phyloP scores from a whole-genome alignment of 2,888 invertebrate species.

The Onthophagus sagittarius region DNA sequence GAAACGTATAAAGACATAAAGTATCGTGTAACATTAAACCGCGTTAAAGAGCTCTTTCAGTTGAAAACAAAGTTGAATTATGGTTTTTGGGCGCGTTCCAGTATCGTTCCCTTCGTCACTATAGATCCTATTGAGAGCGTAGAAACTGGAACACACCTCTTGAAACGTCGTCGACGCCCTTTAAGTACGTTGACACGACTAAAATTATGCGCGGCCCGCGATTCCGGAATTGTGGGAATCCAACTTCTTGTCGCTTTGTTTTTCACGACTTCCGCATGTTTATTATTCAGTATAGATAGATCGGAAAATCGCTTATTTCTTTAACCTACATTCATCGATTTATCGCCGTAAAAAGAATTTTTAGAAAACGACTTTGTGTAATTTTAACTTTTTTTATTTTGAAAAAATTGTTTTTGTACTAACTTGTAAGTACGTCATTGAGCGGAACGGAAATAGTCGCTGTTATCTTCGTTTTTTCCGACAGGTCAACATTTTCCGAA shows the following conservation, averaged over 20 bases:
- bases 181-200: not conserved
- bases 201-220: not conserved
- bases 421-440: not conserved
- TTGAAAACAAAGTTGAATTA: not conserved
- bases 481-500: not conserved
- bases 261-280: not conserved
- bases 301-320: not conserved
- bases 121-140: not conserved
- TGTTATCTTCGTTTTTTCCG: not conserved
- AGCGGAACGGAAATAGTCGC: not conserved
- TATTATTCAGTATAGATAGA: not conserved
- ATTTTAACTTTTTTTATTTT: not conserved
- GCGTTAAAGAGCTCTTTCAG: not conserved
- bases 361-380: not conserved
- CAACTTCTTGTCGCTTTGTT: not conserved
- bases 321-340: not conserved
- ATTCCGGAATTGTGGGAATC: not conserved
- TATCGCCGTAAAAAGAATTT: not conserved
- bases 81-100: not conserved
- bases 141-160: not conserved
- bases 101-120: not conserved
- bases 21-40: not conserved
- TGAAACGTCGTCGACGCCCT: not conserved
- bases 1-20: not conserved
- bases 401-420: not conserved